Evolutionary conservation across 2,113 vertebrate species (phyloP).

Genomic region (Diadophis punctatus): DNA sequence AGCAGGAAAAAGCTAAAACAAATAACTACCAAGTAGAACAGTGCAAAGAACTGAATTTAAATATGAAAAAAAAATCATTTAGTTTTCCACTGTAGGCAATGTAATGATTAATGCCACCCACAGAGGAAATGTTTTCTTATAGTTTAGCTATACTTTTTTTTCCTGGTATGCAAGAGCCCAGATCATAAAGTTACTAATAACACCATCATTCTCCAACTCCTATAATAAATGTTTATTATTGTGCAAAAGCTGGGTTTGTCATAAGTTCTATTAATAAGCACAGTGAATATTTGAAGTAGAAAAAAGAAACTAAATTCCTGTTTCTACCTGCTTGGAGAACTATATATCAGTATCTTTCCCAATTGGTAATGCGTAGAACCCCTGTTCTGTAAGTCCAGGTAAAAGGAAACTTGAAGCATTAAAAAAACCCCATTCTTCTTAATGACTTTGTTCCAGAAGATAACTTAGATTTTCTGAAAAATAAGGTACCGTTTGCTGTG

Average conservation of each 20-base stretch:
- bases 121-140: neutral
- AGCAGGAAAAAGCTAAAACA: slow-evolving; percentile 1
- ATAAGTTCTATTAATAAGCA: neutral
- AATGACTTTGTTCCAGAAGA: neutral
- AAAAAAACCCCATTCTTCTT: neutral
- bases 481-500: too few species aligned
- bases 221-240: neutral
- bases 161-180: neutral
- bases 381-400: fast-evolving
- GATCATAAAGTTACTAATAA: neutral
- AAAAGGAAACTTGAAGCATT: fast-evolving
- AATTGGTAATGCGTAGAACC: neutral
- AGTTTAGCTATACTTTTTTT: neutral
- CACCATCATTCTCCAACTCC: neutral
- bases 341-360: neutral
- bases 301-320: neutral
- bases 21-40: neutral
- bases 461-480: neutral
- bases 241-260: neutral
- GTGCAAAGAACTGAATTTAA: neutral
- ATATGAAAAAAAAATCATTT: neutral
- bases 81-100: neutral
- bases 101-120: fast-evolving
- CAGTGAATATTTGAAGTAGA: neutral
- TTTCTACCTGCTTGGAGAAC: neutral